phyloP scores from a whole-genome alignment of 1,140 invertebrate genomes.

The Papilio polytes region DNA sequence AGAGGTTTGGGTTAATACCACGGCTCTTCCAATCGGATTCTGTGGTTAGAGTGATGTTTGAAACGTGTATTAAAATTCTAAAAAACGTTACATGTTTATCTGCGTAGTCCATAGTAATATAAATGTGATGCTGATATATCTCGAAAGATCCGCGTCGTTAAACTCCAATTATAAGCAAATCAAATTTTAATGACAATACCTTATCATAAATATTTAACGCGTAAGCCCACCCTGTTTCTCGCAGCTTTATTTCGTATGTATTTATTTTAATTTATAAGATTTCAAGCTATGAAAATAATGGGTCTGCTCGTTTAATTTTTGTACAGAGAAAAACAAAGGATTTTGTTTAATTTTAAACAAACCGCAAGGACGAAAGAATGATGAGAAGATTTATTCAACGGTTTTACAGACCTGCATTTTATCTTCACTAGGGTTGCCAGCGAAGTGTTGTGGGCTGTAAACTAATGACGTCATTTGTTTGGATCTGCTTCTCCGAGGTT shows the following conservation, averaged over 20 bases:
- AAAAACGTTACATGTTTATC: neutral
- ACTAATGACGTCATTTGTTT: slow-evolving; percentile 48
- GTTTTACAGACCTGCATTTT: slow-evolving; percentile 37
- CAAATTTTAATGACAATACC: neutral
- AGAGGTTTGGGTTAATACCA: neutral
- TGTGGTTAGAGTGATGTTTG: neutral
- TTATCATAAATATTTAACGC: neutral
- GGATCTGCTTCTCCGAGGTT: slow-evolving; percentile 41
- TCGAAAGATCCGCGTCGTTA: neutral
- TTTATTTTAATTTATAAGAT: slow-evolving; percentile 24
- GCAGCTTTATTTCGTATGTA: slow-evolving; percentile 1
- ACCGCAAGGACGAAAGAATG: neutral
- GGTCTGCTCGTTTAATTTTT: slow-evolving; percentile 5
- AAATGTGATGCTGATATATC: neutral
- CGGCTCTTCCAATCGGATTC: neutral
- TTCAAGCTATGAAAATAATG: neutral
- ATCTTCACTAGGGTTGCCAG: slow-evolving; percentile 43
- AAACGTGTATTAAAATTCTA: no score
- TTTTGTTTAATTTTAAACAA: slow-evolving; percentile 31
- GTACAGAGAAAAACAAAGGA: slow-evolving; percentile 11
- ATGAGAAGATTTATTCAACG: slow-evolving; percentile 41
- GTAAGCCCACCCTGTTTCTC: neutral
- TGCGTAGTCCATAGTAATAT: neutral
- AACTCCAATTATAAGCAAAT: neutral
- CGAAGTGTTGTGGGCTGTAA: slow-evolving; percentile 34